Conservation (phyloP, 2,888 invertebrate species). For the Cephonodes hylas region DNA sequence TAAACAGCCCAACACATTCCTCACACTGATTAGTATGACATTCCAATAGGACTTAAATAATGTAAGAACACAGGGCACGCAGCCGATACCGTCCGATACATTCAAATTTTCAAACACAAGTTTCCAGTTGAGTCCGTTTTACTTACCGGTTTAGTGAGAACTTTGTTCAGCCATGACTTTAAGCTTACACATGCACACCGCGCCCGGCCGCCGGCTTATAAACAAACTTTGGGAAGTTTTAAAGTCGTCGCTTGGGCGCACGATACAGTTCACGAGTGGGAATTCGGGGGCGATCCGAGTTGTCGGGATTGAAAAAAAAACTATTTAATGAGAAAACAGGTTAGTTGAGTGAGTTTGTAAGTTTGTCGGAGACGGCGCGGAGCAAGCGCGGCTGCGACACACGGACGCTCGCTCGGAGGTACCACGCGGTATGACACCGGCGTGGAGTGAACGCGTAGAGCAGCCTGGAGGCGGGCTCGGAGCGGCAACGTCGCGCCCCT, state of each 20-base stretch:
- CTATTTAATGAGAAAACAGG: conserved; percentile 58
- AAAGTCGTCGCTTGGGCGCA: conserved; percentile 46
- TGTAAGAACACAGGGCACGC: conserved; percentile 18
- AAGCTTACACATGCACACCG: conserved; percentile 57
- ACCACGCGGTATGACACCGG: conserved; percentile 56
- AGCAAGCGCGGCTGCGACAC: conserved; percentile 42
- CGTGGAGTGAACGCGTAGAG: conserved; percentile 29
- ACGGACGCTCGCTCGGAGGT: conserved; percentile 56
- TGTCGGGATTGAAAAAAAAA: conserved; percentile 40
- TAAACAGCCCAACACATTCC: neutral
- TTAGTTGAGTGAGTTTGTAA: conserved; percentile 67
- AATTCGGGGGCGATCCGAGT: conserved; percentile 42
- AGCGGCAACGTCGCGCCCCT: conserved; percentile 60
- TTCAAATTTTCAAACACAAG: conserved; percentile 40
- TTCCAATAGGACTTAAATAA: conserved; percentile 23
- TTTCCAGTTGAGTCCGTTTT: conserved; percentile 64
- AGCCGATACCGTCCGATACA: conserved; percentile 19
- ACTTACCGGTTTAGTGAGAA: conserved; percentile 76
- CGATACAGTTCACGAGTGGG: conserved; percentile 32
- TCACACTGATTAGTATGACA: conserved; percentile 23
- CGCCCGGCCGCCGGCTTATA: conserved; percentile 45
- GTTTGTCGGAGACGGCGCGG: conserved; percentile 53
- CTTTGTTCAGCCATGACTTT: conserved; percentile 66
- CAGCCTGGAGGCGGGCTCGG: conserved; percentile 40
- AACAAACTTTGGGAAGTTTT: conserved; percentile 66